phyloP scores from a whole-genome alignment of 2,797 vertebrate genomes.

The Alectoris magna region DNA sequence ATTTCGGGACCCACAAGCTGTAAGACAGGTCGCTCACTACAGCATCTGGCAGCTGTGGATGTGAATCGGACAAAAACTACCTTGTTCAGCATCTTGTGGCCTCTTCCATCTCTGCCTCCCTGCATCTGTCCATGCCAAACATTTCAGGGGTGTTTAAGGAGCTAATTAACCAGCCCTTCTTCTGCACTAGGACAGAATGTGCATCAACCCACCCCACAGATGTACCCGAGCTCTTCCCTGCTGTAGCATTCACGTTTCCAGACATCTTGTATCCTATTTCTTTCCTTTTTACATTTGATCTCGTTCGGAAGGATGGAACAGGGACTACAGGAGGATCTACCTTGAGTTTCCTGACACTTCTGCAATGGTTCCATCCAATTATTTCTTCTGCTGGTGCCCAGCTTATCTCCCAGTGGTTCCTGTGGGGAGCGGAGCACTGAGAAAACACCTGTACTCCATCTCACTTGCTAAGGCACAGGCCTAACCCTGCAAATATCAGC shows the following conservation, averaged over 20 bases:
- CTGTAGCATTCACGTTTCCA: no score
- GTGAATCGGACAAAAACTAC: not conserved
- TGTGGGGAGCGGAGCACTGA: not conserved
- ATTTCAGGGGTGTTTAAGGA: not conserved
- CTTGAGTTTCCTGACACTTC: not conserved
- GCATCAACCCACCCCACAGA: not conserved
- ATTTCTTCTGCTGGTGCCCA: not conserved
- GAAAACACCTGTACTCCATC: not conserved
- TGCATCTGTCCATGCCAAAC: not conserved
- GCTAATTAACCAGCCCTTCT: not conserved
- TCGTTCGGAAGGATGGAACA: not conserved
- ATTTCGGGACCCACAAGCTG: not conserved
- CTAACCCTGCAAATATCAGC: not conserved
- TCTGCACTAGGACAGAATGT: not conserved
- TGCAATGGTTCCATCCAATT: not conserved
- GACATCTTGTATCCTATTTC: not conserved
- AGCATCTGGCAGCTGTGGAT: not conserved
- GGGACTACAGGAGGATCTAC: not conserved
- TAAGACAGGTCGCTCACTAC: not conserved
- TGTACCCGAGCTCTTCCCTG: not conserved
- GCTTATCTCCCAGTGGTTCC: not conserved
- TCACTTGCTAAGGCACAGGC: not conserved
- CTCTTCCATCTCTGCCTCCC: not conserved
- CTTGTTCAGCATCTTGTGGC: not conserved
- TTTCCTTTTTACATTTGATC: not conserved